Evolutionary conservation across 2,888 invertebrate genomes (phyloP).

Genomic region (Branchellion lobata): DNA sequence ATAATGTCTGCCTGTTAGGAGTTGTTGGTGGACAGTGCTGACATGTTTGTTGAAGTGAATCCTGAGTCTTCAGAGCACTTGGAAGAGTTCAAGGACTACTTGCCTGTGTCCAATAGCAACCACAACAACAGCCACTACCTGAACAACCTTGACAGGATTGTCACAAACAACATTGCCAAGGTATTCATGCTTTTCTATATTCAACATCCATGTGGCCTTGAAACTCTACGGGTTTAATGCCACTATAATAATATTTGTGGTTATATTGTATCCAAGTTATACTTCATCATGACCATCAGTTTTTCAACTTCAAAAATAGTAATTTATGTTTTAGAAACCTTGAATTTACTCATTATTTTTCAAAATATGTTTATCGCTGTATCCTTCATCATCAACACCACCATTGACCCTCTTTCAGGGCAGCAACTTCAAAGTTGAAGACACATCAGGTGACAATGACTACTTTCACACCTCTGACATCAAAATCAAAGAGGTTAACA

Average conservation of each 20-base stretch:
- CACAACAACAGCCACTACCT: background rate
- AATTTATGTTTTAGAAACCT: too few relatives aligned
- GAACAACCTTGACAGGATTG: slow-evolving; percentile 2
- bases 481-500: slow-evolving; percentile 22
- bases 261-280: too few relatives aligned
- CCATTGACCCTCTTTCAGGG: too few relatives aligned
- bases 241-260: too few relatives aligned
- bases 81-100: background rate
- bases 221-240: too few relatives aligned
- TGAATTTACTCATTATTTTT: too few relatives aligned
- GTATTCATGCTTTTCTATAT: too few relatives aligned
- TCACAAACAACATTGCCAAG: background rate
- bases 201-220: too few relatives aligned
- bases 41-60: slow-evolving; percentile 11
- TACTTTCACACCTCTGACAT: background rate
- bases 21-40: slow-evolving; percentile 4
- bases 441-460: slow-evolving; percentile 12
- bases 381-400: background rate
- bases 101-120: background rate
- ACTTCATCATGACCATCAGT: too few relatives aligned
- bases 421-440: background rate
- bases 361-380: too few relatives aligned
- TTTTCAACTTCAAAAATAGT: too few relatives aligned
- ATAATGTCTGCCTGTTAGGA: too few relatives aligned
- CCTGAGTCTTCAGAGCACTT: background rate